A percentile compares a stretch with the other conserved stretches of the same genome.
phyloP scores from a whole-genome alignment of 2,797 vertebrate species.

The Xerus rutilus region DNA sequence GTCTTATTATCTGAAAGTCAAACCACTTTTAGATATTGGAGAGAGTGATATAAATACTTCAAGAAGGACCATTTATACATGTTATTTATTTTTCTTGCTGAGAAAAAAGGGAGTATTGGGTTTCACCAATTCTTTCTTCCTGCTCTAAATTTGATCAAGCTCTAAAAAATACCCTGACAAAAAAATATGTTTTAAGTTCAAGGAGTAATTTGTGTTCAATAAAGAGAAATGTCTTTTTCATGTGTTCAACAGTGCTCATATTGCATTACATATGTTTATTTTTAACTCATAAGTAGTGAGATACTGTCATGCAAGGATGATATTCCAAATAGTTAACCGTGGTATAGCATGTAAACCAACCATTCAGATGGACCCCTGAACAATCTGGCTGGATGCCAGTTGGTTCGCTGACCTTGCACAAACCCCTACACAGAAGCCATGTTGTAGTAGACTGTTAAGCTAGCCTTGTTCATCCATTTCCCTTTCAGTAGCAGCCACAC shows the following conservation, averaged over 20 bases:
- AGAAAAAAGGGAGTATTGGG: neutral
- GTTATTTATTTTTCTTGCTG: slow-evolving; percentile 45
- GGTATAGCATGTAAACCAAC: neutral
- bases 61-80: neutral
- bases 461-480: neutral
- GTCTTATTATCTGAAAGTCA: slow-evolving; percentile 63
- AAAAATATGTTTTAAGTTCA: neutral
- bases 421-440: neutral
- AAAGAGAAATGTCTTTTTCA: slow-evolving; percentile 45
- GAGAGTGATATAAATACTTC: slow-evolving; percentile 49
- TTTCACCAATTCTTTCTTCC: slow-evolving; percentile 54
- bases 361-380: neutral
- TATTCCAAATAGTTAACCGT: slow-evolving; percentile 43
- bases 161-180: slow-evolving; percentile 43
- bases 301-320: neutral
- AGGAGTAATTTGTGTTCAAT: slow-evolving; percentile 54
- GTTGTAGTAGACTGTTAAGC: neutral
- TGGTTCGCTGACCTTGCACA: neutral
- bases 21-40: slow-evolving; percentile 2
- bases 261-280: slow-evolving; percentile 6
- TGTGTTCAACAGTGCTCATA: slow-evolving; percentile 15
- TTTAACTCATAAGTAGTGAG: slow-evolving; percentile 52
- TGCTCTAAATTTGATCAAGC: slow-evolving; percentile 13
- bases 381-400: neutral
- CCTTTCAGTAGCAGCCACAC: neutral